Percentiles rank a stretch among this genome's conserved stretches.
Evolutionary conservation across 2,797 vertebrate species (phyloP).

Genomic region (Tragelaphus eurycerus): DNA sequence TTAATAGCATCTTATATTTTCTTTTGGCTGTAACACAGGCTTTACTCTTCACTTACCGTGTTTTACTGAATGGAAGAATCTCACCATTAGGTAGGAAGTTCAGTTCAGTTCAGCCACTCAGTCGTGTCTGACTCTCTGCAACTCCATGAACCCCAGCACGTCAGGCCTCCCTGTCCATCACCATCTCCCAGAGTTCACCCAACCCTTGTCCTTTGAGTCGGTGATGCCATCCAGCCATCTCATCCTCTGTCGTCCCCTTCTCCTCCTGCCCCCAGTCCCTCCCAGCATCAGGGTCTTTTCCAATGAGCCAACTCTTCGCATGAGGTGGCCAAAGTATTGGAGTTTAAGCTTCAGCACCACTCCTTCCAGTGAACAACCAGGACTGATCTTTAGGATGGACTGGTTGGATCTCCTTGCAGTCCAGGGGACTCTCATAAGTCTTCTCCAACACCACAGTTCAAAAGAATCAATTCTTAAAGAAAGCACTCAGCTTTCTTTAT

Average conservation of each 20-base stretch:
- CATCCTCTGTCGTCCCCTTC: background rate
- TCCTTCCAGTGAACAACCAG: background rate
- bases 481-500: background rate
- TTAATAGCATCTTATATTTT: background rate
- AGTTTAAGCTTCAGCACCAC: background rate
- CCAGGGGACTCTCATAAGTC: background rate
- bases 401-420: background rate
- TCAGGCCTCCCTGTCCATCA: background rate
- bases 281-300: background rate
- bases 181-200: background rate
- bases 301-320: background rate
- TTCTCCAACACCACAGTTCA: background rate
- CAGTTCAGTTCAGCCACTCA: background rate
- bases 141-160: accelerated
- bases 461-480: background rate
- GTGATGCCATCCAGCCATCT: background rate
- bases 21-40: background rate
- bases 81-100: background rate
- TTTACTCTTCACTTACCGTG: background rate
- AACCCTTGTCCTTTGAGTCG: background rate
- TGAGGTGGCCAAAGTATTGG: background rate
- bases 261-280: background rate
- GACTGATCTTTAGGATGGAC: background rate
- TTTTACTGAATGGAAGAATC: background rate
- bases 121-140: accelerated